phyloP scores from a whole-genome alignment of 2,113 vertebrate species.

The Dasyprocta punctata region DNA sequence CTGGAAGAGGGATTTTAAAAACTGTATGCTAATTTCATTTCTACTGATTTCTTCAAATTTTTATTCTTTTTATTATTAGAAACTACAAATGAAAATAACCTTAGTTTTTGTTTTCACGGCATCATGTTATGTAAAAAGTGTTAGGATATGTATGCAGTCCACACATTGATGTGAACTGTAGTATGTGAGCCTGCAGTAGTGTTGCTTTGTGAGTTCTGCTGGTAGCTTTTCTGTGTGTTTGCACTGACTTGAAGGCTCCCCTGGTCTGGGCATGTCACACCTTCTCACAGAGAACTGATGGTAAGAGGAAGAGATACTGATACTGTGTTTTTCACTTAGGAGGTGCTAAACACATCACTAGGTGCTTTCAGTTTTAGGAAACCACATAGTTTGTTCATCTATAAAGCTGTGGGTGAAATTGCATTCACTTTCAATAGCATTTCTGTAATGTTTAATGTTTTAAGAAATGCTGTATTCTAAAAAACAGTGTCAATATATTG shows the following conservation, averaged over 20 bases:
- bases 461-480: neutral
- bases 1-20: constrained; percentile 9
- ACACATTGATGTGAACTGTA: fast-evolving
- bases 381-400: neutral
- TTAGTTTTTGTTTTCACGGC: constrained; percentile 16
- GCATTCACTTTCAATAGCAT: constrained; percentile 18
- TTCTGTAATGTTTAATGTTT: neutral
- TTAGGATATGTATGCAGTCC: neutral
- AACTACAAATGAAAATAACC: neutral
- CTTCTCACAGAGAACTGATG: neutral
- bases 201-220: neutral
- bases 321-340: neutral
- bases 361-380: neutral
- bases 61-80: neutral
- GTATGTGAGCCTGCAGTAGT: neutral
- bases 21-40: neutral
- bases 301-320: neutral
- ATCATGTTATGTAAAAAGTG: neutral
- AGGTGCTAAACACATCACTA: neutral
- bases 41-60: neutral
- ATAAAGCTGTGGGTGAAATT: neutral
- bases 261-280: too few species aligned
- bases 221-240: fast-evolving
- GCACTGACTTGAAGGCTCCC: too few species aligned
- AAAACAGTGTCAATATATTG: neutral